Evolutionary conservation across 2,113 vertebrate species (phyloP).

Genomic region (Aviceda subcristata): DNA sequence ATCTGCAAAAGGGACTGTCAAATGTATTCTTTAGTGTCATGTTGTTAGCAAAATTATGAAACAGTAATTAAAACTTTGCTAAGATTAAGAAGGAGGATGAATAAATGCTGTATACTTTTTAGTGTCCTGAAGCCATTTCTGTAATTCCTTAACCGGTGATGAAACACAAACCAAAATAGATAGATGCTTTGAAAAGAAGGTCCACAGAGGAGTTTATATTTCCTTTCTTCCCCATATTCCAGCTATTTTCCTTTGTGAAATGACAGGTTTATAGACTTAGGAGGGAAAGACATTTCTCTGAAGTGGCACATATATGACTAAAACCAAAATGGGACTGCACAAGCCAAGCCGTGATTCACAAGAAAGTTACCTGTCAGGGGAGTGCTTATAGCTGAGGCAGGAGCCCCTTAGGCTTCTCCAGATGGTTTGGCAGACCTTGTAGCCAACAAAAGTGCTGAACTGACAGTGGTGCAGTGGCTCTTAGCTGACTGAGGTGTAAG

Average conservation of each 20-base stretch:
- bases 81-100: background rate
- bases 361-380: background rate
- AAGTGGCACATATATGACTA: background rate
- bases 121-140: background rate
- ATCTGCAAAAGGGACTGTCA: rapidly evolving
- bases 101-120: background rate
- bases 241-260: background rate
- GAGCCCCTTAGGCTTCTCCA: background rate
- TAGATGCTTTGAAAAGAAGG: background rate
- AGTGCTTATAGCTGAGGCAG: background rate
- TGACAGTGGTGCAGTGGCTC: background rate
- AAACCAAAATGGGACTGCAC: background rate
- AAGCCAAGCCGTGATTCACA: background rate
- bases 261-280: background rate
- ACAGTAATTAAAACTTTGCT: background rate
- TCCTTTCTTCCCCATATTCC: background rate
- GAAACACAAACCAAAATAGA: background rate
- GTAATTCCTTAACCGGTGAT: background rate
- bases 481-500: background rate
- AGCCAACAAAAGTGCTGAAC: background rate
- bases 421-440: background rate
- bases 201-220: background rate
- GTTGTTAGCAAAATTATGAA: background rate
- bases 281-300: background rate
- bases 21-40: background rate